These are phyloP conservation scores for Microcaecilia unicolor DNA, from an alignment of 2,797 vertebrate species.

Conservation along the genomic window DNA sequence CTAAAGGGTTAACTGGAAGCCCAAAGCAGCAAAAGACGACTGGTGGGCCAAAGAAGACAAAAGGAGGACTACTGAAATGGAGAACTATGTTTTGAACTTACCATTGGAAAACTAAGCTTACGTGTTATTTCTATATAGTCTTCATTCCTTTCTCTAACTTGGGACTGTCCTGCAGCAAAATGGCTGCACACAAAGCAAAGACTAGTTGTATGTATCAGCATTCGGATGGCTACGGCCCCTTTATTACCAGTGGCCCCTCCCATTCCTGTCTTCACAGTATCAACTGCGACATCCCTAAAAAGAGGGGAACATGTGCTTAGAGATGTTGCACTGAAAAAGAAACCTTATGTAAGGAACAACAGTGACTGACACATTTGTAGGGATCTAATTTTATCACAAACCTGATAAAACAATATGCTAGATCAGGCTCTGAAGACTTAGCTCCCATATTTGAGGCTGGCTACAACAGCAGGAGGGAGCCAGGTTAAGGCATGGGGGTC, in stretches of 20 bases:
- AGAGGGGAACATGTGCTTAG: background rate
- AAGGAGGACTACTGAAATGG: background rate
- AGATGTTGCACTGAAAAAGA: too few relatives aligned
- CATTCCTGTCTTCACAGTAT: constrained; percentile 98
- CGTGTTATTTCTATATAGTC: constrained; percentile 91
- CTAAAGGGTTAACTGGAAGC: too few relatives aligned
- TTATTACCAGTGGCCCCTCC: constrained; percentile 96
- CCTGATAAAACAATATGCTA: too few relatives aligned
- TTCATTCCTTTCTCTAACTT: constrained; percentile 95
- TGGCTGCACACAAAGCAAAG: constrained; percentile 97
- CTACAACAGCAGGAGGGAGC: too few relatives aligned
- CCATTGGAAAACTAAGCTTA: constrained; percentile 91
- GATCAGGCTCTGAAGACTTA: too few relatives aligned
- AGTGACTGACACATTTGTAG: too few relatives aligned
- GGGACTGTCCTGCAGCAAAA: constrained; percentile 94
- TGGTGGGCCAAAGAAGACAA: background rate
- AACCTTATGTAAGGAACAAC: too few relatives aligned
- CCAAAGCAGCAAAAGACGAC: background rate
- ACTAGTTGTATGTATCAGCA: constrained; percentile 94
- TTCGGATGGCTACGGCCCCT: constrained; percentile 89
- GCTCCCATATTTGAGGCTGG: too few relatives aligned
- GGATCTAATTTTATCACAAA: too few relatives aligned
- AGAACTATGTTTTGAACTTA: constrained; percentile 31
- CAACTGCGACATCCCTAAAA: constrained; percentile 87
- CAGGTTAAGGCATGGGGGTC: too few relatives aligned